These are phyloP conservation scores for Andricus grossulariae DNA, from an alignment of 1,140 invertebrate species.

Conservation along the genomic window DNA sequence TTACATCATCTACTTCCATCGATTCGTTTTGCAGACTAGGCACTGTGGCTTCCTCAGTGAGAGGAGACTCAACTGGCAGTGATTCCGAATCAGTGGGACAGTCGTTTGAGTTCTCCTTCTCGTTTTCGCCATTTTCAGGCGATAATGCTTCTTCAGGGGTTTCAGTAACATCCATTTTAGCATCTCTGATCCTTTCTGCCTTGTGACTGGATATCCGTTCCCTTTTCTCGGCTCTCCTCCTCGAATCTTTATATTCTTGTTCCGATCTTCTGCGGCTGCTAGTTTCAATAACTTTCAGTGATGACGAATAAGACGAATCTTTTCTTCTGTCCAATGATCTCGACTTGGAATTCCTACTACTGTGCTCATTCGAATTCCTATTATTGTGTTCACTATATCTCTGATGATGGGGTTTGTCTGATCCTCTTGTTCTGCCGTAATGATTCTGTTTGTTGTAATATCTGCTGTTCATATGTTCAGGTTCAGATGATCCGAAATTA, in stretches of 20 bases:
- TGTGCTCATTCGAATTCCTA: conserved; percentile 22
- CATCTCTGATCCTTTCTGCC: neutral
- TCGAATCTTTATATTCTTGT: neutral
- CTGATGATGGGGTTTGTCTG: neutral
- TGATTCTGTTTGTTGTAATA: conserved; percentile 5
- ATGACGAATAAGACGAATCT: neutral
- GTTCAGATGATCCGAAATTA: neutral
- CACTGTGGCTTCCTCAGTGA: too few relatives aligned
- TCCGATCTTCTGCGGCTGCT: neutral
- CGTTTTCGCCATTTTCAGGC: neutral
- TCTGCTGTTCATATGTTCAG: neutral
- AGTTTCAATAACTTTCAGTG: conserved; percentile 1
- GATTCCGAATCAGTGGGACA: neutral
- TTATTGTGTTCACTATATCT: neutral
- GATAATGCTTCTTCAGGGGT: neutral
- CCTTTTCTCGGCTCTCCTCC: neutral
- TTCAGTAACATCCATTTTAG: conserved; percentile 16
- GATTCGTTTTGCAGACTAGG: too few relatives aligned
- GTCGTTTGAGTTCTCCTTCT: neutral
- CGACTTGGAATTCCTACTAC: conserved; percentile 19
- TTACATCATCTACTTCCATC: too few relatives aligned
- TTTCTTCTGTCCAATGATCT: conserved; percentile 35
- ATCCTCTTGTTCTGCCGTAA: conserved; percentile 2
- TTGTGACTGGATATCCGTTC: neutral
- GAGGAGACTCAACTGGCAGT: neutral